Evolutionary conservation across 2,113 vertebrate genomes (phyloP).

Genomic region (Neotragus pygmaeus): DNA sequence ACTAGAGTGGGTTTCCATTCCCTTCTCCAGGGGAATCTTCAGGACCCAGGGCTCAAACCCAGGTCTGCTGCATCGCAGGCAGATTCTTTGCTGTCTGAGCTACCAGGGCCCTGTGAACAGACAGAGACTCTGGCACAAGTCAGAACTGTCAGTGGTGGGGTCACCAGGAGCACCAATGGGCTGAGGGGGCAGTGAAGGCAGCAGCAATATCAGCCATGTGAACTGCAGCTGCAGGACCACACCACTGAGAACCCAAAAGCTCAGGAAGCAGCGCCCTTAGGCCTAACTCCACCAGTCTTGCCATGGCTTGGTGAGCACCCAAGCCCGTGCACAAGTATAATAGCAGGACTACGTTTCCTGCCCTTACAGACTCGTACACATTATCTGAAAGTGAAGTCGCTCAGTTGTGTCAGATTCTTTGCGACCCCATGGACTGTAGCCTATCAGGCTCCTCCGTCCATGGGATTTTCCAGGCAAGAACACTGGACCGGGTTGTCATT

Average conservation of each 20-base stretch:
- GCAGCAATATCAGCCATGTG: background rate
- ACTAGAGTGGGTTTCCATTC: background rate
- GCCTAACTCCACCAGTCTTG: background rate
- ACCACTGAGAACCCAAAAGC: background rate
- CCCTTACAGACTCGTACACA: background rate
- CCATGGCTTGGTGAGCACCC: background rate
- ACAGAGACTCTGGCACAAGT: no score
- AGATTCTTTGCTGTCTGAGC: background rate
- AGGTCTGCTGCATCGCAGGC: background rate
- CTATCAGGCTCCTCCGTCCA: background rate
- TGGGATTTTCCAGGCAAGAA: background rate
- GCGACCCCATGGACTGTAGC: background rate
- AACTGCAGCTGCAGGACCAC: background rate
- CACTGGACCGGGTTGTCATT: background rate
- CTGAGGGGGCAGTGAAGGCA: background rate
- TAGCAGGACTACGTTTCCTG: background rate
- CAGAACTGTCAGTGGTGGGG: no score
- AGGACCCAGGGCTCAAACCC: background rate
- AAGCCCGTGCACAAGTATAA: background rate
- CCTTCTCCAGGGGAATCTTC: background rate
- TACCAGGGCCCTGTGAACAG: background rate
- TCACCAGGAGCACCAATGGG: fast-evolving
- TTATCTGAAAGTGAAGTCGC: background rate
- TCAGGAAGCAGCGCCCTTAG: background rate
- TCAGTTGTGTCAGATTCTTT: no score